A percentile compares a stretch with the other conserved stretches of the same genome.
Conservation (phyloP, 1,140 invertebrate genomes). For the Rhizoglyphus robini region DNA sequence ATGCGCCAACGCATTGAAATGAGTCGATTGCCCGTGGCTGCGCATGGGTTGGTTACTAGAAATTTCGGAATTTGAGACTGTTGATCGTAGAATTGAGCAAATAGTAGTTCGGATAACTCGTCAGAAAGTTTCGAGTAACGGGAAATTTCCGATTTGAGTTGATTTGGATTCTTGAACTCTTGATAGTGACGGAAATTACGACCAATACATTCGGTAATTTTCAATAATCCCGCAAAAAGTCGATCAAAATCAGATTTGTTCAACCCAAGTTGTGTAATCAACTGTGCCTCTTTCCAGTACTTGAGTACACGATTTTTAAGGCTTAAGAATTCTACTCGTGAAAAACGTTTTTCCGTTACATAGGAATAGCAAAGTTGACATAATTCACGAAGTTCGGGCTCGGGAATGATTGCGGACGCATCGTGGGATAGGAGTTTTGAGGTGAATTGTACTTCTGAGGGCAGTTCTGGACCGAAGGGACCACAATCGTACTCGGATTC, state of each 20-base stretch:
- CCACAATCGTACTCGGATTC: background rate
- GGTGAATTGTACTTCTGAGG: background rate
- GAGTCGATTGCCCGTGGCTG: background rate
- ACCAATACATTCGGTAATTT: background rate
- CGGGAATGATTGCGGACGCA: background rate
- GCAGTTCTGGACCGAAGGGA: background rate
- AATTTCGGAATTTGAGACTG: background rate
- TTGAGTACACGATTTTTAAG: background rate
- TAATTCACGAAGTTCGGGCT: background rate
- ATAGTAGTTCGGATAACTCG: no score
- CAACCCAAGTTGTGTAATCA: background rate
- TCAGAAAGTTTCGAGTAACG: background rate
- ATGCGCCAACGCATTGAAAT: background rate
- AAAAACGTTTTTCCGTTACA: background rate
- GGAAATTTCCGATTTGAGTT: background rate
- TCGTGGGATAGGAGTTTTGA: background rate
- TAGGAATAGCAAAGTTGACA: background rate
- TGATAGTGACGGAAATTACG: background rate
- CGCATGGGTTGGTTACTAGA: background rate
- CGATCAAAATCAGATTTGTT: background rate
- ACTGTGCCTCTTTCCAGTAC: background rate
- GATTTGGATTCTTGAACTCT: background rate
- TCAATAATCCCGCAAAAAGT: slow-evolving; percentile 4
- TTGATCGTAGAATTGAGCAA: background rate
- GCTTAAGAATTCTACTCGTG: background rate